phyloP scores from a whole-genome alignment of 2,797 vertebrate species.

The Pagetopsis macropterus region DNA sequence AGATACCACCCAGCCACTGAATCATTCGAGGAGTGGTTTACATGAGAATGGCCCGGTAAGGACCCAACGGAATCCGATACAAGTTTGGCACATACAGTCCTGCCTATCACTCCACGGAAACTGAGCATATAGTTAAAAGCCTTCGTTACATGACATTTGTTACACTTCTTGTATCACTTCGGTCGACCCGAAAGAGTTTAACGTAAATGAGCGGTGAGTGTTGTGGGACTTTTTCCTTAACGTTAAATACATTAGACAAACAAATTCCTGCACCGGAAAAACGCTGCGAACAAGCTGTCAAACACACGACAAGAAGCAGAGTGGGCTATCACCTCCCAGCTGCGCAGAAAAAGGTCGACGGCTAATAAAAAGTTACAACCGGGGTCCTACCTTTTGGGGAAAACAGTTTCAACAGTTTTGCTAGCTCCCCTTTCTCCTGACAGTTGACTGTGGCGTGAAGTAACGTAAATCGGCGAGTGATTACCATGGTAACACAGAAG shows the following conservation, averaged over 20 bases:
- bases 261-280: not conserved
- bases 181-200: not conserved
- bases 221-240: not conserved
- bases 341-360: not conserved
- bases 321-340: not conserved
- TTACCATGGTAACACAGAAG: slow-evolving; percentile 80
- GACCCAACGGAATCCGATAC: slow-evolving; percentile 85
- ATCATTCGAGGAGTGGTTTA: slow-evolving; percentile 94
- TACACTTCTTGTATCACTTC: not conserved
- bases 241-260: not conserved
- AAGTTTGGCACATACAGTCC: slow-evolving; percentile 85
- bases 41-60: slow-evolving; percentile 91
- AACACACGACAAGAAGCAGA: slow-evolving; percentile 4
- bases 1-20: slow-evolving; percentile 98
- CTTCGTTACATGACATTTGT: not conserved
- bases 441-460: slow-evolving; percentile 41
- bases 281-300: not conserved
- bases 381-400: slow-evolving; percentile 44
- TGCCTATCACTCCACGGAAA: slow-evolving; percentile 5
- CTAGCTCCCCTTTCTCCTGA: slow-evolving; percentile 23
- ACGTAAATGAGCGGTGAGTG: not conserved
- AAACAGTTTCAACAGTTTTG: slow-evolving; percentile 29
- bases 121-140: slow-evolving; percentile 2
- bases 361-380: not conserved
- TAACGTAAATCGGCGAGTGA: slow-evolving; percentile 66